A percentile compares a stretch with the other conserved stretches of the same genome.
Evolutionary conservation across 2,888 invertebrate genomes (phyloP).

Genomic region (Chrysomela aeneicollis): DNA sequence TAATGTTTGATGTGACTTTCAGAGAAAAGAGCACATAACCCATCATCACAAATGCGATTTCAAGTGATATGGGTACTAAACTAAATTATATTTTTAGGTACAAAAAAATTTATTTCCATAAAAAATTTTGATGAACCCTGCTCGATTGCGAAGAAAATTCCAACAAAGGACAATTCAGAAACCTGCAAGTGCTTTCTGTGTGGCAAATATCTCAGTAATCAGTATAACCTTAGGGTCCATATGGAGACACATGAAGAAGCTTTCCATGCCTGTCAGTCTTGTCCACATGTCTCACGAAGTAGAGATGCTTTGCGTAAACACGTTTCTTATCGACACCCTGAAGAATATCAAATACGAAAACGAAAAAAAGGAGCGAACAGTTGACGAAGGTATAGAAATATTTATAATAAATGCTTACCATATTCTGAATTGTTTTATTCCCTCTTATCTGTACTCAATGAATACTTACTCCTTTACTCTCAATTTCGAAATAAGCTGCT

Average conservation of each 20-base stretch:
- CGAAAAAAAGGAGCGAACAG: slow-evolving; percentile 52
- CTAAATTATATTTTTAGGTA: slow-evolving; percentile 27
- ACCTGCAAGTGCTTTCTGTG: slow-evolving; percentile 78
- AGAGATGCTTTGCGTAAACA: slow-evolving; percentile 88
- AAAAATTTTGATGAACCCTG: slow-evolving; percentile 30
- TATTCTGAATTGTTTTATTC: not conserved
- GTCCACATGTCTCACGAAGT: slow-evolving; percentile 87
- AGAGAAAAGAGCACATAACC: too few species aligned
- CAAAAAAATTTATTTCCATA: slow-evolving; percentile 29
- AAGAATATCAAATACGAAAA: slow-evolving; percentile 62
- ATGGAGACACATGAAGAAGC: slow-evolving; percentile 91
- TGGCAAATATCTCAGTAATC: slow-evolving; percentile 88
- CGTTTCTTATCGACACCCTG: slow-evolving; percentile 86
- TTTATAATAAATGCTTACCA: not conserved
- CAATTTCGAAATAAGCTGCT: too few species aligned
- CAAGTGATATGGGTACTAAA: too few species aligned
- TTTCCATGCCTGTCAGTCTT: slow-evolving; percentile 86
- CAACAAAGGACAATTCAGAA: slow-evolving; percentile 51
- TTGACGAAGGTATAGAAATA: slow-evolving; percentile 9
- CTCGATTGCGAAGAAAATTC: slow-evolving; percentile 19
- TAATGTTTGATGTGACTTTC: too few species aligned
- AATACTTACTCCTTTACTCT: too few species aligned
- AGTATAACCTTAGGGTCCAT: slow-evolving; percentile 88
- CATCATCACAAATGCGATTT: too few species aligned
- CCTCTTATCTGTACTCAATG: too few species aligned